Percentiles rank a stretch among this genome's conserved stretches.
These are phyloP conservation scores for Cebidichthys violaceus DNA, from an alignment of 2,113 vertebrate genomes.

Conservation along the genomic window DNA sequence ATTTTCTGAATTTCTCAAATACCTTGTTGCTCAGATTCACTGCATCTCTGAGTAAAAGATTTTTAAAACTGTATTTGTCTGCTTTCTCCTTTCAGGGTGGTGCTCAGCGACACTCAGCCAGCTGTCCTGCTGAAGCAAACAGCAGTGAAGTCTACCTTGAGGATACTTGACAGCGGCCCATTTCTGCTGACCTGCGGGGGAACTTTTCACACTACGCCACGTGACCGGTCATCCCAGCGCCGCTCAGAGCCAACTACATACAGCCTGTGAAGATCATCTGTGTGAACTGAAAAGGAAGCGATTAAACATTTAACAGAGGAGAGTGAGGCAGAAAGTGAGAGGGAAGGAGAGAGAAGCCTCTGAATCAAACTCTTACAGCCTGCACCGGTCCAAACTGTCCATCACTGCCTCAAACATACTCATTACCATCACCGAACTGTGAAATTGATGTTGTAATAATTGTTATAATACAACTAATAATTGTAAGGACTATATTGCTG, in stretches of 20 bases:
- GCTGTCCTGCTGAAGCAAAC: slow-evolving; percentile 40
- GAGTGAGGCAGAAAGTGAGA: slow-evolving; percentile 45
- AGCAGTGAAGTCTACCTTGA: slow-evolving; percentile 29
- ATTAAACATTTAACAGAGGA: slow-evolving; percentile 62
- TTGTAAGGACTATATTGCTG: slow-evolving; percentile 31
- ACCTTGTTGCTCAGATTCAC: not conserved
- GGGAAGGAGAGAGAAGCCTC: slow-evolving; percentile 16
- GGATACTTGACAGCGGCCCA: slow-evolving; percentile 23
- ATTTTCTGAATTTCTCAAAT: not conserved
- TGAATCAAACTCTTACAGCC: slow-evolving; percentile 12
- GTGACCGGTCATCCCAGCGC: slow-evolving; percentile 15
- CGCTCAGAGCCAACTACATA: slow-evolving; percentile 34
- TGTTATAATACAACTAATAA: slow-evolving; percentile 37
- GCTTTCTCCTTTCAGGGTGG: slow-evolving; percentile 60
- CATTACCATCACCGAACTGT: slow-evolving; percentile 32
- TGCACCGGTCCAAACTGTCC: slow-evolving; percentile 18
- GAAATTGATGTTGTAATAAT: slow-evolving; percentile 42
- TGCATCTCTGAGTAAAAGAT: slow-evolving; percentile 7
- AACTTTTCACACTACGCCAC: slow-evolving; percentile 45
- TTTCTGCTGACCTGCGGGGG: slow-evolving; percentile 41
- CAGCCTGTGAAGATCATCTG: slow-evolving; percentile 40
- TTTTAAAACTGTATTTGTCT: slow-evolving; percentile 40
- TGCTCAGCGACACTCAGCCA: slow-evolving; percentile 25
- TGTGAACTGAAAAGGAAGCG: slow-evolving; percentile 47
- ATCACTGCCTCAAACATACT: slow-evolving; percentile 44